Evolutionary conservation across 2,888 invertebrate species (phyloP).

Genomic region (Cephalotes varians): DNA sequence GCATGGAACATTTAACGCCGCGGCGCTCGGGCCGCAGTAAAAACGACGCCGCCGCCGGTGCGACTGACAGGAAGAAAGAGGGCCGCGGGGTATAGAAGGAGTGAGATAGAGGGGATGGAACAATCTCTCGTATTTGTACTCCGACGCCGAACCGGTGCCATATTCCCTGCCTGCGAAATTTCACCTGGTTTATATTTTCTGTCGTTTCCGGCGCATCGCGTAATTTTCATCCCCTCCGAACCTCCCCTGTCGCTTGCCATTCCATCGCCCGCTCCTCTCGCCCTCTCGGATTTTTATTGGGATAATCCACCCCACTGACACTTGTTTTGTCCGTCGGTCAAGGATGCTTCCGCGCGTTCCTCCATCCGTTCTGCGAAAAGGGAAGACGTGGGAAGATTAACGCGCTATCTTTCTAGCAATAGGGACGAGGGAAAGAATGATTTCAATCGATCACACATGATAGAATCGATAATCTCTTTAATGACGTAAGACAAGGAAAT

Average conservation of each 20-base stretch:
- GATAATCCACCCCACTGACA: constrained; percentile 73
- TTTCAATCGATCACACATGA: not conserved
- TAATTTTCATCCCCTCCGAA: constrained; percentile 56
- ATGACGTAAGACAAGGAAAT: not conserved
- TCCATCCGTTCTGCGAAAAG: constrained; percentile 42
- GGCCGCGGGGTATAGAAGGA: constrained; percentile 24
- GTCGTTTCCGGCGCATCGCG: constrained; percentile 72
- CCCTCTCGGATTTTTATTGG: constrained; percentile 72
- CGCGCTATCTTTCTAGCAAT: not conserved
- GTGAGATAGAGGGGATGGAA: constrained; percentile 49
- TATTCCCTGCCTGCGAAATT: constrained; percentile 71
- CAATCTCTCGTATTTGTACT: constrained; percentile 70
- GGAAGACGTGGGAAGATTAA: not conserved
- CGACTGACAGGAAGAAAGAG: constrained; percentile 54
- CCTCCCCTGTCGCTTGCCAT: not conserved
- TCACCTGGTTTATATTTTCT: constrained; percentile 79
- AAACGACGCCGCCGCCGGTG: constrained; percentile 62
- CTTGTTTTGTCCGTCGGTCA: constrained; percentile 72
- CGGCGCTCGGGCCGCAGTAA: constrained; percentile 64
- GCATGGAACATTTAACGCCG: constrained; percentile 83
- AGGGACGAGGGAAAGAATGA: not conserved
- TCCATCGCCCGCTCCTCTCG: constrained; percentile 40
- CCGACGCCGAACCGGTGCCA: constrained; percentile 64
- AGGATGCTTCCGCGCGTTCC: constrained; percentile 66
- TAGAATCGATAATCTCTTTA: not conserved